Conservation (phyloP, 2,888 invertebrate species). For the Himalopsyche tibetana region DNA sequence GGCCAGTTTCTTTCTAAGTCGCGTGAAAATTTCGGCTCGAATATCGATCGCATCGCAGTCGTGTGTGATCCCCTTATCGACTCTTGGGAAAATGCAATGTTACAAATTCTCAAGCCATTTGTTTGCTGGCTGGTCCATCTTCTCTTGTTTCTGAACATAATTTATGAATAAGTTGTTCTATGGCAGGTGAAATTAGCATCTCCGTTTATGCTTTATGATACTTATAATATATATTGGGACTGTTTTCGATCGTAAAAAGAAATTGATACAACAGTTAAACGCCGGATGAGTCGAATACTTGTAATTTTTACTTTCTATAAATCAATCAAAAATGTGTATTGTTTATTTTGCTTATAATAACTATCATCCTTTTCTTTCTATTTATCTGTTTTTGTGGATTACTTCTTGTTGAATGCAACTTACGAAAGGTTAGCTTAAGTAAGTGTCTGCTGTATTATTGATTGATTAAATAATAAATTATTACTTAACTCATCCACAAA, state of each 20-base stretch:
- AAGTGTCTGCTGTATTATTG: too few relatives aligned
- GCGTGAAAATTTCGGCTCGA: slow-evolving; percentile 51
- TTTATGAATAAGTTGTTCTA: slow-evolving; percentile 36
- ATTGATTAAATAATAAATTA: too few relatives aligned
- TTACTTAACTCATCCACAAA: too few relatives aligned
- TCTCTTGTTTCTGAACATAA: slow-evolving; percentile 11
- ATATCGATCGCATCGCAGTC: slow-evolving; percentile 39
- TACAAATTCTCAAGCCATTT: slow-evolving; percentile 52
- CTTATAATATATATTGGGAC: neutral
- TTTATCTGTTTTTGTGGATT: too few relatives aligned
- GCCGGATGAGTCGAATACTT: too few relatives aligned
- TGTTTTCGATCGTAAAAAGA: neutral
- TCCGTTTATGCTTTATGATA: slow-evolving; percentile 1
- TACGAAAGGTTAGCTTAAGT: too few relatives aligned
- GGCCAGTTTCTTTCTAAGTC: slow-evolving; percentile 38
- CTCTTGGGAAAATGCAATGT: slow-evolving; percentile 52
- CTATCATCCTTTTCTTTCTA: too few relatives aligned
- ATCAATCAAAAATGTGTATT: too few relatives aligned
- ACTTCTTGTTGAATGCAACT: too few relatives aligned
- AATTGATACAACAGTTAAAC: neutral
- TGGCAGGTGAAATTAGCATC: slow-evolving; percentile 26
- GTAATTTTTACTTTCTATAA: too few relatives aligned
- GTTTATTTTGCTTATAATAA: too few relatives aligned
- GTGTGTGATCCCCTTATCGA: slow-evolving; percentile 55
- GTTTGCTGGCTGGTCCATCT: neutral